phyloP scores from a whole-genome alignment of 2,797 vertebrate species.

The Selene dorsalis region DNA sequence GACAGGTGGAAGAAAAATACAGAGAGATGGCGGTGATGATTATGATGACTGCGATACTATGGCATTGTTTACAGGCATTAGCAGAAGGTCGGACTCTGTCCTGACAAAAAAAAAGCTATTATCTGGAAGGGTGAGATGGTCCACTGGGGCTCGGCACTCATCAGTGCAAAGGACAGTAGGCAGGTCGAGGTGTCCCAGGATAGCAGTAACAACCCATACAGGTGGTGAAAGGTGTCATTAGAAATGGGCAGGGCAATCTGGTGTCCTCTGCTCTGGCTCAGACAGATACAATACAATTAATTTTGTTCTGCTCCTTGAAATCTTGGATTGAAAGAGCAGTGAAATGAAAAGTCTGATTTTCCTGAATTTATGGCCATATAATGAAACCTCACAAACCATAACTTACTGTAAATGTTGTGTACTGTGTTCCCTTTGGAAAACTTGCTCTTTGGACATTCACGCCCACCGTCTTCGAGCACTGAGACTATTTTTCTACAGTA shows the following conservation, averaged over 20 bases:
- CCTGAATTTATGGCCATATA: background rate
- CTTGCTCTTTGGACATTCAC: background rate
- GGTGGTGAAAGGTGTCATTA: slow-evolving; percentile 47
- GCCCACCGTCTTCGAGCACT: background rate
- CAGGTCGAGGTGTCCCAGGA: slow-evolving; percentile 34
- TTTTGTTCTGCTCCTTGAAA: slow-evolving; percentile 18
- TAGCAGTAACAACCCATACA: slow-evolving; percentile 44
- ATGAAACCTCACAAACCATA: background rate
- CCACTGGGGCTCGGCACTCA: slow-evolving; percentile 48
- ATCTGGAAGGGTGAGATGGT: slow-evolving; percentile 48
- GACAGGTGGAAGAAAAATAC: slow-evolving; percentile 14
- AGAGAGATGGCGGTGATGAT: background rate
- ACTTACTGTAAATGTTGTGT: background rate
- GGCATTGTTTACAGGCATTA: slow-evolving; percentile 40
- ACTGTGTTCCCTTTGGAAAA: background rate
- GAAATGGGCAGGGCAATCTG: slow-evolving; percentile 12
- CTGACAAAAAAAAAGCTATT: slow-evolving; percentile 67
- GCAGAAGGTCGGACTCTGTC: slow-evolving; percentile 63
- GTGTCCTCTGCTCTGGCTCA: slow-evolving; percentile 27
- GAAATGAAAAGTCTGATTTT: background rate
- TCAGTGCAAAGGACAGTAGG: slow-evolving; percentile 61
- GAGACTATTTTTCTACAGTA: background rate
- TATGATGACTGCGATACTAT: slow-evolving; percentile 35
- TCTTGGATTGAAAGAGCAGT: background rate
- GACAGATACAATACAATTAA: slow-evolving; percentile 24